Conservation (phyloP, 1,140 invertebrate genomes). For the Harpegnathos saltator region DNA sequence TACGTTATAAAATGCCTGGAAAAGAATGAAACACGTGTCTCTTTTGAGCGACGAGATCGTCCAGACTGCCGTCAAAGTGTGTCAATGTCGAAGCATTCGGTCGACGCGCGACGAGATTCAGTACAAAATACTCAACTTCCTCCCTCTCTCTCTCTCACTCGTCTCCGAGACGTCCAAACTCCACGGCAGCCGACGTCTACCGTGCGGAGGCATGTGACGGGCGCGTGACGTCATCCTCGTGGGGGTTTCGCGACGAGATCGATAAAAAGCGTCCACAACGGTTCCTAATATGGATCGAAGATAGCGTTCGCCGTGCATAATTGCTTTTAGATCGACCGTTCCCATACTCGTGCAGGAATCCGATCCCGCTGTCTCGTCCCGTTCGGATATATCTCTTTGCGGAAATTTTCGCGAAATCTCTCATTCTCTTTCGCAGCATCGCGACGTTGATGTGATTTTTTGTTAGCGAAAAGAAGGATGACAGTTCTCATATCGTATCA, state of each 20-base stretch:
- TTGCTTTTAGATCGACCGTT: slow-evolving; percentile 13
- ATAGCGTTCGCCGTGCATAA: slow-evolving; percentile 19
- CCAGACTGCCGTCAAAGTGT: slow-evolving; percentile 69
- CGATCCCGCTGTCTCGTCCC: no score
- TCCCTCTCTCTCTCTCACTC: no score
- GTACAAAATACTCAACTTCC: slow-evolving; percentile 32
- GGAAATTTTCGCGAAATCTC: no score
- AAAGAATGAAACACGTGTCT: neutral
- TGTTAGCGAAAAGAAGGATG: no score
- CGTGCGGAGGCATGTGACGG: slow-evolving; percentile 72
- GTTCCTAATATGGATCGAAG: slow-evolving; percentile 71
- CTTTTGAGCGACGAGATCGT: slow-evolving; percentile 31
- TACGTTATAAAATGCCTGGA: neutral
- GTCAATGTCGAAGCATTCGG: slow-evolving; percentile 75
- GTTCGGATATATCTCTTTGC: no score
- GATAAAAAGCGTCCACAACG: slow-evolving; percentile 75
- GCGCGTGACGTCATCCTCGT: slow-evolving; percentile 75
- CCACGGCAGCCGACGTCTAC: neutral
- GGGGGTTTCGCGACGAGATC: slow-evolving; percentile 66
- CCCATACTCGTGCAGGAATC: slow-evolving; percentile 10
- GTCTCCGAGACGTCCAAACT: slow-evolving; percentile 47
- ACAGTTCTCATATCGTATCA: no score
- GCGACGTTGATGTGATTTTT: no score
- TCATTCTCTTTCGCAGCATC: no score
- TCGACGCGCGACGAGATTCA: slow-evolving; percentile 49